Percentiles rank a stretch among this genome's conserved stretches.
phyloP scores from a whole-genome alignment of 2,113 vertebrate species.

The Rhombomys opimus region DNA sequence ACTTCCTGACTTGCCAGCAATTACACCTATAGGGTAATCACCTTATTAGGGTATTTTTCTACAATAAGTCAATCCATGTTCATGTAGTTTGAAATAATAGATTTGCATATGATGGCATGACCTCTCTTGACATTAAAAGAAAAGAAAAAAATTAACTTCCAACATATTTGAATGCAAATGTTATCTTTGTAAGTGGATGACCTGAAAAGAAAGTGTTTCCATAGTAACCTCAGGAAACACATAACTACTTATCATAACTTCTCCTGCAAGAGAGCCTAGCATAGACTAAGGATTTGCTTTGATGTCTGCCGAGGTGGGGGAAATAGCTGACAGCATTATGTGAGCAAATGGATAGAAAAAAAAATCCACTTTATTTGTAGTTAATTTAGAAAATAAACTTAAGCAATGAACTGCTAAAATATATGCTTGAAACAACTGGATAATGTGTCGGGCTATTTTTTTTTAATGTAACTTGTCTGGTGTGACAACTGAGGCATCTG shows the following conservation, averaged over 20 bases:
- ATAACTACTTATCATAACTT: slow-evolving; percentile 90
- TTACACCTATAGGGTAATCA: slow-evolving; percentile 82
- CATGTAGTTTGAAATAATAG: slow-evolving; percentile 85
- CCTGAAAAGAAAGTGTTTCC: slow-evolving; percentile 90
- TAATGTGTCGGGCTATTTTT: slow-evolving; percentile 52
- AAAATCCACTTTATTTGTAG: slow-evolving; percentile 79
- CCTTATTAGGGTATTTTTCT: slow-evolving; percentile 84
- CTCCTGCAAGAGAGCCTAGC: slow-evolving; percentile 83
- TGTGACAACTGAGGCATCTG: slow-evolving; percentile 62
- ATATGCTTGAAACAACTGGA: slow-evolving; percentile 47
- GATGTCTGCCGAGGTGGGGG: slow-evolving; percentile 76
- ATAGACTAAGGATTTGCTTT: slow-evolving; percentile 81
- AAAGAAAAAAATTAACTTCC: slow-evolving; percentile 85
- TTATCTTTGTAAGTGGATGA: slow-evolving; percentile 90
- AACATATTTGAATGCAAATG: slow-evolving; percentile 90
- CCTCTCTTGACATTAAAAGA: slow-evolving; percentile 84
- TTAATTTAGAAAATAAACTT: slow-evolving; percentile 81
- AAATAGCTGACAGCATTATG: slow-evolving; percentile 81
- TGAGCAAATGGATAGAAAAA: slow-evolving; percentile 73
- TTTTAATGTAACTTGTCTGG: slow-evolving; percentile 37
- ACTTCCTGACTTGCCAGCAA: slow-evolving; percentile 81
- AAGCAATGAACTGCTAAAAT: slow-evolving; percentile 73
- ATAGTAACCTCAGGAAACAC: slow-evolving; percentile 89
- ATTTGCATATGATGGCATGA: slow-evolving; percentile 84
- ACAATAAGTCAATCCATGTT: slow-evolving; percentile 83